Evolutionary conservation across 2,888 invertebrate species (phyloP), one percentile per base, ranked within the genome.

Genomic region (Idaea straminata): DNA sequence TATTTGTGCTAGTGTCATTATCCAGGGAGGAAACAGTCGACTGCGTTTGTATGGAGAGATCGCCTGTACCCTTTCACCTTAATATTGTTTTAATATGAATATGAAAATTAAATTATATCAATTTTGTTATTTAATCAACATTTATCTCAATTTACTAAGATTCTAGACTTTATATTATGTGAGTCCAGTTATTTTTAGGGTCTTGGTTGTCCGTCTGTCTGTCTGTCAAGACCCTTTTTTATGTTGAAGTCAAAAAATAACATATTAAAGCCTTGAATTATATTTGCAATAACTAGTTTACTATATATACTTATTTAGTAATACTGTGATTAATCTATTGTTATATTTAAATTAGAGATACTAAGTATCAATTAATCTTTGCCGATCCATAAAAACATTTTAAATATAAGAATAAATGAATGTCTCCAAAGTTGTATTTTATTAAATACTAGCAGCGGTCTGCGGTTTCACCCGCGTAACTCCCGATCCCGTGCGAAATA

Each of bases 361-460:
- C 74, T 74, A 74, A 74, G 74, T 74, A 74, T 72, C 74, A 69
- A 69, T 62, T 65, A 47, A 72, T 67, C 66, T 73, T 71, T 67
- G 62, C 71, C 71, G 72, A 68, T 70, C 74, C 74, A 72, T 72
- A 61, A 64, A 66, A 58, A 65, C 68, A 65, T 69, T 72, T 63
- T 68, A 71, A 70, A 68, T 64, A 64, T 65, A 57, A 64, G 61
- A 63, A 64, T 15, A 64, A 72, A 68, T 73, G 69, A 74, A 71
- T 69, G 60, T 69, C 62, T 58, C 34, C 34, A 59, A 59, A 61
- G 15, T 58, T 63, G 66, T 61, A 15, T 66, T n/a, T 63, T 65
- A 61, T 59, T 63, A 15, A 15, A 47, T n/a, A 15, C 34, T 57
- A 16, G n/a, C n/a, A n/a, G n/a, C n/a, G n/a, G n/a, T n/a, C n/a